Conservation (phyloP, 2,888 invertebrate genomes). For the Drosophila siamana region DNA sequence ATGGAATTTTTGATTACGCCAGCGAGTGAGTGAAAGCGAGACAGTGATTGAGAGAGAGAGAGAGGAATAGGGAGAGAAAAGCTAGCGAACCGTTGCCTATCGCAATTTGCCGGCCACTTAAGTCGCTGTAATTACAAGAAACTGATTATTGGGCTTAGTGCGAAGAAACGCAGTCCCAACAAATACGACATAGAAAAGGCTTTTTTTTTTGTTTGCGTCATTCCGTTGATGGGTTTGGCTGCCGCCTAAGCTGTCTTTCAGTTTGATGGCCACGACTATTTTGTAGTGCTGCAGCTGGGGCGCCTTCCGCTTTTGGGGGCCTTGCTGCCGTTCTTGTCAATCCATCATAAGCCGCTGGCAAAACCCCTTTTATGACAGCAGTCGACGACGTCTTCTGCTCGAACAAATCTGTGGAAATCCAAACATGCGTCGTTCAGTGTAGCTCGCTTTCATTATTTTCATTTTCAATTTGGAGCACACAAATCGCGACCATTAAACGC, state of each 20-base stretch:
- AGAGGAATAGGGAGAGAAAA: too few relatives aligned
- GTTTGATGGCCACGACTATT: slow-evolving; percentile 5
- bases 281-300: slow-evolving; percentile 21
- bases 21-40: neutral
- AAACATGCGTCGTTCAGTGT: slow-evolving; percentile 55
- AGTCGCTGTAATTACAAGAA: slow-evolving; percentile 54
- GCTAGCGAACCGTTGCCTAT: slow-evolving; percentile 12
- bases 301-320: neutral
- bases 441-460: slow-evolving; percentile 28
- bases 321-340: slow-evolving; percentile 42
- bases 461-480: slow-evolving; percentile 69
- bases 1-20: slow-evolving; percentile 74
- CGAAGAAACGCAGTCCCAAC: neutral
- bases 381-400: slow-evolving; percentile 15
- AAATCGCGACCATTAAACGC: slow-evolving; percentile 73
- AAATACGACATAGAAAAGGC: neutral
- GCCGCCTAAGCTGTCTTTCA: neutral
- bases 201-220: neutral
- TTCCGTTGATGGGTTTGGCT: neutral
- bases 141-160: slow-evolving; percentile 37
- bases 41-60: too few relatives aligned
- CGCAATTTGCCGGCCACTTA: slow-evolving; percentile 58
- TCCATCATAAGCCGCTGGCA: slow-evolving; percentile 54
- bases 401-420: slow-evolving; percentile 68
- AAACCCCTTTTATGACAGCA: slow-evolving; percentile 43